A percentile compares a stretch with the other conserved stretches of the same genome.
Evolutionary conservation across 2,797 vertebrate species (phyloP).

Genomic region (Hyperoplus immaculatus): DNA sequence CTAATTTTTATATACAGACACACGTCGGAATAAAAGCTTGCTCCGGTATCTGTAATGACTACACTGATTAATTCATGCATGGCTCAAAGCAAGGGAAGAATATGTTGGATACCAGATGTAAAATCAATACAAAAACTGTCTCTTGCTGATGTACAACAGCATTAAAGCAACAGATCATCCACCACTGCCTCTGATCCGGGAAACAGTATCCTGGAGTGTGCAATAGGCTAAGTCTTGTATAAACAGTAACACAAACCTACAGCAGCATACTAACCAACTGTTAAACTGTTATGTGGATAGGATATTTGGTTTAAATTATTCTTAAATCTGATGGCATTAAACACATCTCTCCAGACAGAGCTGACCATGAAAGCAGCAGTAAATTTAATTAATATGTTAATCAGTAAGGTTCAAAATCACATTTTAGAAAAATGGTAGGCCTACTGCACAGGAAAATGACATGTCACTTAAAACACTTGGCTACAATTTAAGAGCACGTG

Average conservation of each 20-base stretch:
- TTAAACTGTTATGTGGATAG: neutral
- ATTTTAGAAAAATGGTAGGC: neutral
- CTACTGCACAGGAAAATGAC: neutral
- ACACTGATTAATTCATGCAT: neutral
- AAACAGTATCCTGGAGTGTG: conserved; percentile 45
- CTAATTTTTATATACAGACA: neutral
- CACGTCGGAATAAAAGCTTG: neutral
- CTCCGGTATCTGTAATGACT: neutral
- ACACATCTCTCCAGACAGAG: neutral
- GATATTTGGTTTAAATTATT: neutral
- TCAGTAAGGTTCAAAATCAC: neutral
- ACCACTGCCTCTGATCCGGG: neutral
- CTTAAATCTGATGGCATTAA: neutral
- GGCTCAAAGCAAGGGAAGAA: neutral
- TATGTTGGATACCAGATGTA: too few relatives aligned
- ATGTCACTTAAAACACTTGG: neutral
- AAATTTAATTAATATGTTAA: neutral
- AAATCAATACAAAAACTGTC: neutral
- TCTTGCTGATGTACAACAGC: neutral
- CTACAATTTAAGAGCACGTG: neutral
- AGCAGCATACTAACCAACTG: conserved; percentile 21
- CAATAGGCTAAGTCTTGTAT: conserved; percentile 18
- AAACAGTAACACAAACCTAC: conserved; percentile 28
- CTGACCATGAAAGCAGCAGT: neutral
- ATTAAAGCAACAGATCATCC: neutral